Base-by-base conservation (phyloP, 2,888 invertebrate species). In the Temnothorax unifasciatus region DNA sequence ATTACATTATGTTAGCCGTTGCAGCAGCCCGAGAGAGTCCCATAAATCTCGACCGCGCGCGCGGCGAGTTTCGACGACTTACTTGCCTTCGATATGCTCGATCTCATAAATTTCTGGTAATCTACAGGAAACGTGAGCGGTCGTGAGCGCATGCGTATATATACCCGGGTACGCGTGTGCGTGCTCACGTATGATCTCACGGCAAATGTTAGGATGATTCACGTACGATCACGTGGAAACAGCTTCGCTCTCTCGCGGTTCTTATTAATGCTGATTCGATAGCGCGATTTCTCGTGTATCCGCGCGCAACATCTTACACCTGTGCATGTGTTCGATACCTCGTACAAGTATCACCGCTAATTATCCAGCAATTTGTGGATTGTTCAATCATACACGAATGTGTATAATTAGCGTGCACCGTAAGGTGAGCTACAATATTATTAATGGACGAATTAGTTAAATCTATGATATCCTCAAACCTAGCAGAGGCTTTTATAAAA, bases 401-500 rank as follows among this genome's bases (percentile, higher is more conserved):
- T 76, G 82, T 57, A 11, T 83, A 88, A 90, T 89, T 89, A 88
- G 84, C 79, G 71, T 76, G 64, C 54, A 73, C 15, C 82, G 69
- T 68, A 84, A 83, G 79, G 81, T 86, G 75, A 87, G 73, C 73
- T 54, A 57, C 85, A 86, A 88, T 88, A 87, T 85, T 87, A 87
- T 90, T 89, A 90, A 85, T 64, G 63, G 68, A 47, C 50, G 84
- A 83, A 85, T 90, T 87, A 82, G 87, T 84, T 86, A 83, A 90
- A 87, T 90, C 82, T 68, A 63, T 76, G 34, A 41, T 83, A 83
- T 87, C 77, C 34, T 64, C 21, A 4, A 47, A n/a, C 0, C 25
- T 15, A 21, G 8, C 21, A 25, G 47, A 15, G 18, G 25, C 11
- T 18, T 38, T 50, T 76, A 64, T 76, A 64, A 50, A 76, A 52